Evolutionary conservation across 2,113 vertebrate genomes (phyloP), one percentile per base, ranked within the genome.

Genomic region (Buteo buteo): DNA sequence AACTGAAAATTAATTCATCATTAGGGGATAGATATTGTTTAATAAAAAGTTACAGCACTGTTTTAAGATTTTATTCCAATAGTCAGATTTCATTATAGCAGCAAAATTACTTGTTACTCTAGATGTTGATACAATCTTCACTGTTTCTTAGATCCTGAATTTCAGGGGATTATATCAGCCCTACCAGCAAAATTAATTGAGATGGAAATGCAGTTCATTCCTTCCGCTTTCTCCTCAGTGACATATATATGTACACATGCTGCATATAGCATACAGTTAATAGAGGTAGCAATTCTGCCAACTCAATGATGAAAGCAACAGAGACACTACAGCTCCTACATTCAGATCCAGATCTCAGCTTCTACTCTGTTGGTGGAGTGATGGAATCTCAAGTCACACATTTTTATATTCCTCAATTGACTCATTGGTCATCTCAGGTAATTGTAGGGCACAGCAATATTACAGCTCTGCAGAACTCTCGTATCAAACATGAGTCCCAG

Each of bases 1-100:
- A 98, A 97, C 96, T 88, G 88, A 94, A 97, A 98, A 98, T 96
- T 2, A 97, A 97, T 97, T 97, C 34, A 82, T 93, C 97, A 95
- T 95, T 97, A 96, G 89, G 92, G 92, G 95, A 90, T 76, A 95
- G 83, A 90, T 93, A 97, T 88, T 95, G 90, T 92, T 96, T 91
- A 97, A 94, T 94, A 91, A 96, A 22, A 77, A 93, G 29, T 79
- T 97, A 52, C 55, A 45, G 59, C 58, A 71, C 64, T 64, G 74
- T 50, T 94, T 90, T 86, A 52, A 66, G 82, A 90, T 69, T 83
- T 69, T 82, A 81, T 74, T 67, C 77, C 70, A 91, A 84, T 45
- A 44, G 79, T 66, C 47, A 36, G 36, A 65, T 82, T 76, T 80
- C 47, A 69, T 62, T 67, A 34, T 6, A 88, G 74, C 62, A 92